These are phyloP conservation scores for Galaxea fascicularis DNA, from an alignment of 92 coral and sea anemone species.

Conservation along the genomic window DNA sequence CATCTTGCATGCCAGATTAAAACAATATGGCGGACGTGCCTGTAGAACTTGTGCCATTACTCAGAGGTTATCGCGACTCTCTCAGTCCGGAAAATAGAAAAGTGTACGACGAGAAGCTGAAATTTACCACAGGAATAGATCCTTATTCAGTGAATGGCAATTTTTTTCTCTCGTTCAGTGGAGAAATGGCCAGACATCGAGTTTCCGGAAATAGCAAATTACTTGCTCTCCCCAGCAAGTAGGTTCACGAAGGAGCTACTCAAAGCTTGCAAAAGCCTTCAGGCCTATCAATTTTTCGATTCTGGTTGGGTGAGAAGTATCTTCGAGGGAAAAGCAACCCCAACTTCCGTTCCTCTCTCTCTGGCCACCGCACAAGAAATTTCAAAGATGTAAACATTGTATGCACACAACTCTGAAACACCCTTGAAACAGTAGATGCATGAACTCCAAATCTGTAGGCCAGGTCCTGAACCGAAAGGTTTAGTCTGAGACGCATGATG, in stretches of 20 bases:
- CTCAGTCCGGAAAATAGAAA: conserved; percentile 20
- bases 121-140: conserved; percentile 34
- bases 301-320: too few relatives aligned
- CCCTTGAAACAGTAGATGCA: conserved; percentile 76
- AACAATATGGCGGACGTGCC: conserved; percentile 24
- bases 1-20: conserved; percentile 48
- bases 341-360: conserved; percentile 65
- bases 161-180: conserved; percentile 16
- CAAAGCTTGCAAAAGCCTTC: too few relatives aligned
- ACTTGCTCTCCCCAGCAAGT: conserved; percentile 38
- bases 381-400: conserved; percentile 48
- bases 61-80: conserved; percentile 29
- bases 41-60: conserved; percentile 12
- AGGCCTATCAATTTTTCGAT: too few relatives aligned
- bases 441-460: conserved; percentile 63
- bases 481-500: conserved; percentile 53
- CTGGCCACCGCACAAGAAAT: conserved; percentile 70
- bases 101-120: conserved; percentile 25
- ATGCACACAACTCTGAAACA: conserved; percentile 59
- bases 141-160: conserved; percentile 33
- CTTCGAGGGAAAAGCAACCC: too few relatives aligned
- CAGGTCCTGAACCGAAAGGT: conserved; percentile 65
- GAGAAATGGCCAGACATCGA: conserved; percentile 26
- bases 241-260: conserved; percentile 35
- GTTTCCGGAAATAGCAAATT: conserved; percentile 46